Evolutionary conservation across 2,797 vertebrate genomes (phyloP).

Genomic region (Tachyglossus aculeatus): DNA sequence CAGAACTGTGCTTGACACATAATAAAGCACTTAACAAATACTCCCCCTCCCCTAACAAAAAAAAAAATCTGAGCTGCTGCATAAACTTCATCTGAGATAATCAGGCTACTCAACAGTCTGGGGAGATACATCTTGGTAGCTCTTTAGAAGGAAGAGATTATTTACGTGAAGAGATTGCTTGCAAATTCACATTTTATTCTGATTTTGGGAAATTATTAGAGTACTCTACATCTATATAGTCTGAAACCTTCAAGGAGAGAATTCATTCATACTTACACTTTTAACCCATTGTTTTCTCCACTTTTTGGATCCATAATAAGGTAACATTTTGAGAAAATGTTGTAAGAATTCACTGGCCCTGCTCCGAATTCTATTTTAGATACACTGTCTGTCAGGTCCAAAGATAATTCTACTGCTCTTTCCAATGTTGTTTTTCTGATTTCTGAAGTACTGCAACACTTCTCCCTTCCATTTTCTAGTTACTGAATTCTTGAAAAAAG

Average conservation of each 20-base stretch:
- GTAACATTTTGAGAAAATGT: background rate
- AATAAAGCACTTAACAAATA: too few relatives aligned
- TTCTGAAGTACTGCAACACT: constrained; percentile 3
- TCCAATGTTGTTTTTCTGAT: constrained; percentile 13
- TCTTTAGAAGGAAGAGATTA: background rate
- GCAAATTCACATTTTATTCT: too few relatives aligned
- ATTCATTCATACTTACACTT: too few relatives aligned
- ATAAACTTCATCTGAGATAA: too few relatives aligned
- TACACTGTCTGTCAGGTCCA: background rate
- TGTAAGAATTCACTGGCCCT: background rate
- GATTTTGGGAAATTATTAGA: too few relatives aligned
- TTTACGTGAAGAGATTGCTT: too few relatives aligned
- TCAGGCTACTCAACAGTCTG: too few relatives aligned
- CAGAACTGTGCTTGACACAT: too few relatives aligned
- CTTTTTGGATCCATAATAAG: background rate
- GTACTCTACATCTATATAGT: background rate
- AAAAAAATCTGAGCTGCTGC: too few relatives aligned
- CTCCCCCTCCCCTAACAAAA: too few relatives aligned
- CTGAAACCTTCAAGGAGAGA: background rate
- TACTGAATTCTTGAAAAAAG: constrained; percentile 45
- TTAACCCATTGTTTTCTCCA: too few relatives aligned
- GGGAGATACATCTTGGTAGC: background rate
- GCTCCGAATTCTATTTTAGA: constrained; percentile 17
- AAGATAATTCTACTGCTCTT: constrained; percentile 10
- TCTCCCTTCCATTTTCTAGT: constrained; percentile 21